phyloP scores from a whole-genome alignment of 2,797 vertebrate genomes.

The Centropyge bicolor region DNA sequence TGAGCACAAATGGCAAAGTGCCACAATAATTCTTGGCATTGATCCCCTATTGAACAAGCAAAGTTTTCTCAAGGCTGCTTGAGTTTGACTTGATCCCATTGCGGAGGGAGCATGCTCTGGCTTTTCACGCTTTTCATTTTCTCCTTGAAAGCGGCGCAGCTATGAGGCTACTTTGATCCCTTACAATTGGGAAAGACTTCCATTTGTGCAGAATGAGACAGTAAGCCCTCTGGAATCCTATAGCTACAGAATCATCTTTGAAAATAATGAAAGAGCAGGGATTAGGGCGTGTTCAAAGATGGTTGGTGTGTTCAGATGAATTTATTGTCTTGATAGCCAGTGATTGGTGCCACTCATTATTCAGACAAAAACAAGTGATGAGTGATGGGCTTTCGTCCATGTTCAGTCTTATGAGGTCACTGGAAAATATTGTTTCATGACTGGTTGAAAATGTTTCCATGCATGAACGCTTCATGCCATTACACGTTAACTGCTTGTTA shows the following conservation, averaged over 20 bases:
- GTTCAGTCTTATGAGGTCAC: constrained; percentile 31
- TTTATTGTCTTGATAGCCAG: constrained; percentile 20
- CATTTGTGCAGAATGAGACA: constrained; percentile 46
- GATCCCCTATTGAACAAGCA: constrained; percentile 41
- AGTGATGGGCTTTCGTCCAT: constrained; percentile 32
- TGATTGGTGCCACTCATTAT: constrained; percentile 1
- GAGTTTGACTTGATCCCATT: constrained; percentile 42
- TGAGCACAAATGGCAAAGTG: constrained; percentile 18
- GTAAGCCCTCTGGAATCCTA: constrained; percentile 49
- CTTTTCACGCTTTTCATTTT: constrained; percentile 62
- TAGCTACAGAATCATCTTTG: constrained; percentile 43
- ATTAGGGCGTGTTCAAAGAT: constrained; percentile 35
- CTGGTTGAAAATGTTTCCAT: constrained; percentile 35
- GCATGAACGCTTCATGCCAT: constrained; percentile 28
- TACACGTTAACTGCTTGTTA: constrained; percentile 25
- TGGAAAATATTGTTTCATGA: constrained; percentile 50
- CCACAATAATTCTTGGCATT: constrained; percentile 48
- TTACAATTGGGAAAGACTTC: constrained; percentile 49
- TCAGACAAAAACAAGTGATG: constrained; percentile 32
- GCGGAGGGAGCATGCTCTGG: constrained; percentile 26
- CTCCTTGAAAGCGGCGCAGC: constrained; percentile 56
- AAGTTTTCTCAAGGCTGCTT: constrained; percentile 58
- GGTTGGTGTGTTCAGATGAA: constrained; percentile 14
- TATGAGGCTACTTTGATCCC: constrained; percentile 64
- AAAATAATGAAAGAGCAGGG: constrained; percentile 44